Evolutionary conservation across 2,113 vertebrate genomes (phyloP), one percentile per base, ranked within the genome.

Genomic region (Mirza zaza): DNA sequence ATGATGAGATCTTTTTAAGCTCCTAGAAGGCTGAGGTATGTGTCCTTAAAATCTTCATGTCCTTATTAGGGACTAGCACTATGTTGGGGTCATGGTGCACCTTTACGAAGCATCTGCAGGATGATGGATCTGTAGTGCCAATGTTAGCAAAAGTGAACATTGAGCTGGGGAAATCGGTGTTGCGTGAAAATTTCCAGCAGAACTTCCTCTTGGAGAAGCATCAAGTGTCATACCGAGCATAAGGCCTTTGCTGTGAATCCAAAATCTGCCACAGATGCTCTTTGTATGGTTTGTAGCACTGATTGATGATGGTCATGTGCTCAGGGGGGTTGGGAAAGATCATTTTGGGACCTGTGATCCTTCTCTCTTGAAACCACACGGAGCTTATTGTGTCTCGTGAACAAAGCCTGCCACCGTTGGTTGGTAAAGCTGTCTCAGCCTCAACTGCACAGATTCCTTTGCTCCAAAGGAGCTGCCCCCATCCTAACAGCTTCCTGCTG

Each of bases 401-500:
- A 82, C 85, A 82, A 68, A 94, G 55, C 73, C 48, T 86, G 45
- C 50, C 25, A 13, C 63, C 82, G 6, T 63, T n/a, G 12, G 6
- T 63, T n/a, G 12, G 23, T 52, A 76, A 92, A 83, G 12, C 63
- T 88, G 25, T 23, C 20, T 82, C 13, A 15, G 8, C 75, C 59
- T 93, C 59, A 3, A 3, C 4, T 55, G 75, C 70, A 71, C 55
- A 80, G 84, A 85, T 87, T 94, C 39, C 45, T 96, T 80, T 97
- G 76, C 77, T 85, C 70, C 48, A 67, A 87, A 45, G 18, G 42
- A 97, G 68, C 32, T 48, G 29, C 39, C 50, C 63, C 9, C 34
- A 55, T 80, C 45, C 63, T 90, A 90, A 81, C 55, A 94, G 32
- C 36, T 83, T 85, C 90, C 67, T 48, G 29, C 59, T 42, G 84